Evolutionary conservation across 2,797 vertebrate species (phyloP).

Genomic region (Spheniscus humboldti): DNA sequence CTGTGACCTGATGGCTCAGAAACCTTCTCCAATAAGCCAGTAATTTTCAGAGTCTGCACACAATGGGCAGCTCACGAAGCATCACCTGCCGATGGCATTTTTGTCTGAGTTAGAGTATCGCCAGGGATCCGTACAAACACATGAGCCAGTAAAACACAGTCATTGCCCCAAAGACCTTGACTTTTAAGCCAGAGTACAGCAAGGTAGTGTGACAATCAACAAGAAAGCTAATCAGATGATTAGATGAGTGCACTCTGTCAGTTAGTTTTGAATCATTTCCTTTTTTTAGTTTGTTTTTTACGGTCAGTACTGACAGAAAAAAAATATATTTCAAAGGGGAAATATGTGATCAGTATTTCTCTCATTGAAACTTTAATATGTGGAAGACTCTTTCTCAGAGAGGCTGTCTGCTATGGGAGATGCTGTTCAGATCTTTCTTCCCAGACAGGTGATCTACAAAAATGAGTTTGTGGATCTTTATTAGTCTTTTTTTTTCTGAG

Average conservation of each 20-base stretch:
- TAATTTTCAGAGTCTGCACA: neutral
- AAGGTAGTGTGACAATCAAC: neutral
- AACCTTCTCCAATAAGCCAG: neutral
- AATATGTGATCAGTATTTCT: neutral
- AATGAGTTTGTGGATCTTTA: neutral
- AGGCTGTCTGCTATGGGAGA: neutral
- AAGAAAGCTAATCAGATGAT: neutral
- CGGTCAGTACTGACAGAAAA: neutral
- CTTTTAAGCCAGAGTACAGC: neutral
- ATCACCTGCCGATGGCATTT: neutral
- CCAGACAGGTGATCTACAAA: neutral
- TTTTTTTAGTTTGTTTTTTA: neutral
- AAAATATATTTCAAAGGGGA: neutral
- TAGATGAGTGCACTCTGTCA: neutral
- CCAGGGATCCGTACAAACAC: neutral
- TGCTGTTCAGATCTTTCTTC: neutral
- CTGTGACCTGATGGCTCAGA: neutral
- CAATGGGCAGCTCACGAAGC: neutral
- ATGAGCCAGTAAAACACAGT: neutral
- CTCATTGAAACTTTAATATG: neutral
- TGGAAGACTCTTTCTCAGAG: neutral
- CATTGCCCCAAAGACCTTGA: neutral
- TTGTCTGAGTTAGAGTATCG: neutral
- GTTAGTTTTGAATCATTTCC: conserved; percentile 28
- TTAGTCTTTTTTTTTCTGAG: neutral